Conservation (phyloP, 2,113 vertebrate genomes). For the Aegotheles bennettii region DNA sequence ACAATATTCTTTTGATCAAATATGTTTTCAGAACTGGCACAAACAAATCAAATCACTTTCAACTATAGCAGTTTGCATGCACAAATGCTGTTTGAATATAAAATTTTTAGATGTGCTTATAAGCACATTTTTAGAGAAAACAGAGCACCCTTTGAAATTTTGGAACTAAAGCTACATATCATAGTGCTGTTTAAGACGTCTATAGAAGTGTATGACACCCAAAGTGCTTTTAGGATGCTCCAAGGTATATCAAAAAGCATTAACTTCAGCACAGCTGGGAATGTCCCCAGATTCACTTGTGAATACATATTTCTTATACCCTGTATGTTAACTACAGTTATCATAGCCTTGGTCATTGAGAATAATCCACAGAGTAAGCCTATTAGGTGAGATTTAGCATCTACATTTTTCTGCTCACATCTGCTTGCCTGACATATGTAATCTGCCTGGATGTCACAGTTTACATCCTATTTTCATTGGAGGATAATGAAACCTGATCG, state of each 20-base stretch:
- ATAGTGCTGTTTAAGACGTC: background rate
- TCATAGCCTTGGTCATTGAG: background rate
- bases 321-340: background rate
- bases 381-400: slow-evolving; percentile 53
- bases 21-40: background rate
- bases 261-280: background rate
- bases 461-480: slow-evolving; percentile 37
- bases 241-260: background rate
- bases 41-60: background rate
- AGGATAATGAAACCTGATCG: slow-evolving; percentile 27
- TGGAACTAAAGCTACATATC: background rate
- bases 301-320: background rate
- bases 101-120: too few species aligned
- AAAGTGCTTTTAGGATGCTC: background rate
- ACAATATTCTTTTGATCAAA: background rate
- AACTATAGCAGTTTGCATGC: background rate
- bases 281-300: background rate
- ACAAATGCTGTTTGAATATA: background rate
- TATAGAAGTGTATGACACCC: background rate
- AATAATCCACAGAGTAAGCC: slow-evolving; percentile 46
- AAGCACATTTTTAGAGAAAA: background rate
- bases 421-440: slow-evolving; percentile 40
- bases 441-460: slow-evolving; percentile 49
- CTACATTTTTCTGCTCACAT: slow-evolving; percentile 49
- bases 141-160: background rate